These are phyloP conservation scores for Standfussiana lucernea DNA, from an alignment of 2,888 invertebrate species.

Conservation along the genomic window DNA sequence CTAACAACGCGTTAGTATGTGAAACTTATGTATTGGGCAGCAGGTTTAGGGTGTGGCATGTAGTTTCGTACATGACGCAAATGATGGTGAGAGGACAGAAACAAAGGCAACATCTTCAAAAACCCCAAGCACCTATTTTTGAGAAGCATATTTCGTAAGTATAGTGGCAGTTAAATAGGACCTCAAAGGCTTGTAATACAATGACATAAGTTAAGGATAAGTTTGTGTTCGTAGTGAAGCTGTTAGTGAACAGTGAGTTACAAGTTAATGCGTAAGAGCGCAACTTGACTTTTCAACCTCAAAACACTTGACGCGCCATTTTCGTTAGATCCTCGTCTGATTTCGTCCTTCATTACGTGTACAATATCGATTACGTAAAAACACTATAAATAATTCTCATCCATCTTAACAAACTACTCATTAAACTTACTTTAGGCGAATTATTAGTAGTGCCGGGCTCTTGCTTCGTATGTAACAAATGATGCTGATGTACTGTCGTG, in stretches of 20 bases:
- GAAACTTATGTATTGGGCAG: not conserved
- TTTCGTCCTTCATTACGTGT: not conserved
- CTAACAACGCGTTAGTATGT: conserved; percentile 76
- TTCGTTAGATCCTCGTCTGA: not conserved
- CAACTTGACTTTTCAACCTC: not conserved
- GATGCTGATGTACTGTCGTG: conserved; percentile 84
- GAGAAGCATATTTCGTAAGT: no score
- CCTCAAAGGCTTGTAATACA: not conserved
- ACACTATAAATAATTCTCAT: not conserved
- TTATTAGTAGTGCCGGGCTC: conserved; percentile 91
- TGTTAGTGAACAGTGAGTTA: not conserved
- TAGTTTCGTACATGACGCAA: not conserved
- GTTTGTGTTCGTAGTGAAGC: not conserved
- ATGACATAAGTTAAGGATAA: not conserved
- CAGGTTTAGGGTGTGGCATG: not conserved
- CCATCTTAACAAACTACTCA: not conserved
- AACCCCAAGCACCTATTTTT: not conserved
- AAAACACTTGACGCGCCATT: not conserved
- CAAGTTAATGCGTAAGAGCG: not conserved
- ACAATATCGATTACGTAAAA: not conserved
- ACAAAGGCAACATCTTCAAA: not conserved
- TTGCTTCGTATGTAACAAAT: conserved; percentile 90
- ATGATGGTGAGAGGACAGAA: not conserved
- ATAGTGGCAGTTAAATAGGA: not conserved
- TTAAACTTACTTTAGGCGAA: conserved; percentile 87